Base-by-base conservation (phyloP, 2,797 vertebrate species). In the Sebastes dallii region DNA sequence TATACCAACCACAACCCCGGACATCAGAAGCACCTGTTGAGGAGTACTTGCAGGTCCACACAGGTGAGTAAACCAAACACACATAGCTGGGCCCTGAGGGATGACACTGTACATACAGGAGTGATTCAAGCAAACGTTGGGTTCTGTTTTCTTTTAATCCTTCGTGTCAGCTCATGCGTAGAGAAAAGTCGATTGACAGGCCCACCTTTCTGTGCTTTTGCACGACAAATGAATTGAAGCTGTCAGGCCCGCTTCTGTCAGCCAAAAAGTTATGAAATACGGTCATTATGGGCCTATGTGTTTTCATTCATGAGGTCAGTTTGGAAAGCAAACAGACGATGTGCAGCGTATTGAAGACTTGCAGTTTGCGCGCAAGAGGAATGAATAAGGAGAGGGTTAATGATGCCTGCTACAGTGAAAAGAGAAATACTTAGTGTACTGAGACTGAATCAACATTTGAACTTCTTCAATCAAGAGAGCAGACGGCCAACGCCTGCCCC, bases 1-100 rank as follows among this genome's bases (percentile, higher is more conserved):
- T 22, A 46, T 52, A 71, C 72, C 32, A 30, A 60, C 67, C 56
- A 22, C 66, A 82, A 30, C 18, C 22, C 6, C 25, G 46, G 25
- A 62, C 75, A 61, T 73, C 68, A 87, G 68, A 84, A 74, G 66
- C 89, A 90, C 91, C 91, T 91, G 91, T 85, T 87, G 32, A 75
- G 75, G n/a, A 73, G 68, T 58, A 74, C 77, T 74, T 25, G 66
- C 81, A 86, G 79, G 89, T 88, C 90, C 72, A 83, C 81, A 88
- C 92, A 91, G 90, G 91, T 93, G 88, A 85, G 77, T 83, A 89
- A 88, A 90, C 80, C 82, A 84, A 84, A 81, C 67, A 68, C 75
- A 73, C 66, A 82, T 18, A 76, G 71, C 39, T 77, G 73, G 54
- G 66, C 66, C 34, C 55, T 64, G 32, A 81, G 59, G 58, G 70